Percentiles rank a stretch among this genome's conserved stretches.
These are phyloP conservation scores for Oncorhynchus gorbuscha DNA, from an alignment of 2,113 vertebrate species.

Conservation along the genomic window DNA sequence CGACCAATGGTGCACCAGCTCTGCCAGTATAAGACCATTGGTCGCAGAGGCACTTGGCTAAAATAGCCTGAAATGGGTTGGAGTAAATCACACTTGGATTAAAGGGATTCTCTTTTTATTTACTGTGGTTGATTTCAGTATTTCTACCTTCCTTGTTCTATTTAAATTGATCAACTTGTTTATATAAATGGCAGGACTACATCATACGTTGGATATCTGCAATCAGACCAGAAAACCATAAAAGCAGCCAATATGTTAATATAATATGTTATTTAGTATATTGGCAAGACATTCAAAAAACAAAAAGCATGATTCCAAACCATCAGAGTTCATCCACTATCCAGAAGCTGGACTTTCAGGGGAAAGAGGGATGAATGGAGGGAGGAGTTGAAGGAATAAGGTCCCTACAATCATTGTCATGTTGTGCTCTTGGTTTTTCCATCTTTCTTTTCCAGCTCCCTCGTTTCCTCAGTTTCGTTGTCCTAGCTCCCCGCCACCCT, in stretches of 20 bases:
- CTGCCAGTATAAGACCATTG: slow-evolving; percentile 17
- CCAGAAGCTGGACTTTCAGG: slow-evolving; percentile 14
- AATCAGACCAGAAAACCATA: slow-evolving; percentile 20
- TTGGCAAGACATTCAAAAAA: slow-evolving; percentile 17
- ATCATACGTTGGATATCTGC: slow-evolving; percentile 14
- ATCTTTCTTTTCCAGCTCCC: background rate
- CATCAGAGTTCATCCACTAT: slow-evolving; percentile 8
- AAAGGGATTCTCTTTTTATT: background rate
- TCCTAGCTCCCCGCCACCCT: background rate
- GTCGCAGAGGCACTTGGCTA: slow-evolving; percentile 45
- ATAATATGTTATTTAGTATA: background rate
- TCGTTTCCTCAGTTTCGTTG: too few relatives aligned
- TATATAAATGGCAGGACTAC: background rate
- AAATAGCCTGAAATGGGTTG: slow-evolving; percentile 23
- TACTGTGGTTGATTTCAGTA: background rate
- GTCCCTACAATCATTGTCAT: slow-evolving; percentile 64
- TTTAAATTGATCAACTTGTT: background rate
- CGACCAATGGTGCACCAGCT: slow-evolving; percentile 17
- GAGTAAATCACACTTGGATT: background rate
- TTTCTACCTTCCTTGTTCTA: background rate
- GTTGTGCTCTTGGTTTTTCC: slow-evolving; percentile 41
- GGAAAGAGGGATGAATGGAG: slow-evolving; percentile 13
- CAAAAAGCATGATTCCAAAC: background rate
- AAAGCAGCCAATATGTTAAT: background rate
- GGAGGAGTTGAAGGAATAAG: slow-evolving; percentile 23